Evolutionary conservation across 2,113 vertebrate species (phyloP), one percentile per base, ranked within the genome.

Genomic region (Lethenteron reissneri): DNA sequence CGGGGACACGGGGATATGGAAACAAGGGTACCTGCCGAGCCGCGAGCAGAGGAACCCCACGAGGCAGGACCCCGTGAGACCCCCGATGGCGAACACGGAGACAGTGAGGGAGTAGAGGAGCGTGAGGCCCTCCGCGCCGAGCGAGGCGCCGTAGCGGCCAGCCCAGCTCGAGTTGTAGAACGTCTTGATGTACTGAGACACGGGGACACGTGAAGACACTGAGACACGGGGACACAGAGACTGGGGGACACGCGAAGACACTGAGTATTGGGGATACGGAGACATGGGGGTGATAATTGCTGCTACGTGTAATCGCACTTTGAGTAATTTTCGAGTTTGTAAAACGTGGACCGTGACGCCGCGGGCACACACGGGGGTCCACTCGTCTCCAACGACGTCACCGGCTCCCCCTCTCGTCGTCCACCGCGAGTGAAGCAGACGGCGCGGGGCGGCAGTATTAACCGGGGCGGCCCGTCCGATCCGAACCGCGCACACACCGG

Each of bases 81-180:
- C 87, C 0, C 88, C 88, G 62, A 90, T 78, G 11, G 87, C 87
- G 11, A 89, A 92, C 75, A 88, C 75, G 2, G 88, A 90, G 77
- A 92, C 86, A 0, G 88, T 92, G 74, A 88, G 73, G 6, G 88
- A 85, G 68, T 89, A 90, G 62, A 92, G 69, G 70, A 89, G 56
- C 1, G 84, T 90, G 70, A 92, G 78, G 56, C 72, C 56, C 4
- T 78, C 71, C 0, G 79, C 75, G 10, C 74, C 74, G 59, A 83
- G 76, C 58, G 74, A 74, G 0, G 75, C 80, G 6, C 81, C 79
- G 0, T 81, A 84, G 1, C 77, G 76, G 70, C 72, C 79, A 69
- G 77, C 25, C 75, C 84, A 79, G 0, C 86, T 85, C 74, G 79
- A 41, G 0, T 91, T 91, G 81, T 87, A 92, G 81, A 92, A 92